Base-by-base conservation (phyloP, 2,113 vertebrate genomes). In the Xiphophorus maculatus region DNA sequence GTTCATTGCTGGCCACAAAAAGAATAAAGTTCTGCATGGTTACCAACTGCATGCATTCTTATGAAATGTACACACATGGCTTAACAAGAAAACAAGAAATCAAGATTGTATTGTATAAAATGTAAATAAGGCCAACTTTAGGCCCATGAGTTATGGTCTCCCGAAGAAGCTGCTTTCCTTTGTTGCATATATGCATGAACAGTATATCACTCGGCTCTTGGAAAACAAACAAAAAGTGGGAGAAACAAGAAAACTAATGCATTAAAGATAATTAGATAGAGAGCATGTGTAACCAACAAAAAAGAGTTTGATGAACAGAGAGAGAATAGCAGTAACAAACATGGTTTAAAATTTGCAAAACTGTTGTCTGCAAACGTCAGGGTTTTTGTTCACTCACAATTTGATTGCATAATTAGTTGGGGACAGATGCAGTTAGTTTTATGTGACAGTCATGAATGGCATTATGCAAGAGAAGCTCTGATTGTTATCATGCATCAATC, bases 71-170 rank as follows among this genome's bases (percentile, higher is more conserved):
- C 87, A 88, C 87, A 87, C 61, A 64, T 69, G 61, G 69, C 81
- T 88, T 87, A 83, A 84, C 83, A 85, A 81, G 81, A 88, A 91
- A 89, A 81, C 35, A 71, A 93, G 88, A 82, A 78, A 89, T 90
- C 87, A 89, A 83, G 84, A 77, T 86, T 83, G 84, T 76, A 87
- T 87, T 87, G 87, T 91, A 66, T 85, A 74, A 91, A 90, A 93
- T 93, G 92, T 93, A 94, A 95, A 94, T 93, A 92, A 92, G 92
- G 90, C 85, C 74, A 86, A 89, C 87, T 93, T 93, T 92, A 92
- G 88, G 83, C 84, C 81, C 37, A 65, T 94, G 93, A 94, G 87
- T 94, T 94, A 95, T 94, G 81, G 90, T 90, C 88, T 90, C 87
- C 42, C 84, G 79, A 89, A 84, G 66, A 79, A 77, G 88, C 85